phyloP scores from a whole-genome alignment of 2,797 vertebrate species.

The Adelosebastes latens region DNA sequence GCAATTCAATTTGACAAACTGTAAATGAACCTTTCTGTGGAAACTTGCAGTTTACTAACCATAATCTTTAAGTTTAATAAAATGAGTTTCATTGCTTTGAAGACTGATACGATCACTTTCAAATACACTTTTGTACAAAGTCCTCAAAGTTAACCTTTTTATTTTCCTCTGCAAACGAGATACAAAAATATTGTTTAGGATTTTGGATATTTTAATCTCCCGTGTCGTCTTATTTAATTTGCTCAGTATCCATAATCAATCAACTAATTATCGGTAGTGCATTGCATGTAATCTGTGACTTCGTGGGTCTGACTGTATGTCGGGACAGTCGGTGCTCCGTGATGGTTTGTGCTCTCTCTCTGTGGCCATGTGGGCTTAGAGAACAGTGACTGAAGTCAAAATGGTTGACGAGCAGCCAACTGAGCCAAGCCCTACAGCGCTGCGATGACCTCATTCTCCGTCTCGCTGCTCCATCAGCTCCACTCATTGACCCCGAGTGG shows the following conservation, averaged over 20 bases:
- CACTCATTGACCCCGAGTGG: conserved; percentile 47
- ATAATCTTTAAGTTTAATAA: not conserved
- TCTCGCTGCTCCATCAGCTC: conserved; percentile 57
- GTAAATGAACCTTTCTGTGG: not conserved
- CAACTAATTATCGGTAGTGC: not conserved
- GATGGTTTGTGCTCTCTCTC: not conserved
- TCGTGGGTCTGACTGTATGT: not conserved
- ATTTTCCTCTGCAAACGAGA: not conserved
- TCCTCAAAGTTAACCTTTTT: not conserved
- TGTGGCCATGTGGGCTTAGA: conserved; percentile 28
- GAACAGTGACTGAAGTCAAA: conserved; percentile 48
- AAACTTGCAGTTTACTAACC: not conserved
- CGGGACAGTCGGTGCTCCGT: not conserved
- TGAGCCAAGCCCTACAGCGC: conserved; percentile 72
- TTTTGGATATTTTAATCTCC: not conserved
- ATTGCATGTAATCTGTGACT: not conserved
- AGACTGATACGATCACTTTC: not conserved
- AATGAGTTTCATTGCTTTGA: not conserved
- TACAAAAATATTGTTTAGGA: not conserved
- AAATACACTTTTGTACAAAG: not conserved
- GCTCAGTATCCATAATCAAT: not conserved
- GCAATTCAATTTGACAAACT: no score
- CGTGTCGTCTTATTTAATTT: not conserved
- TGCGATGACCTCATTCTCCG: conserved; percentile 69
- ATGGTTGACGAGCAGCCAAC: conserved; percentile 53